These are phyloP conservation scores for Pissodes strobi DNA, from an alignment of 1,140 invertebrate species.

Conservation along the genomic window DNA sequence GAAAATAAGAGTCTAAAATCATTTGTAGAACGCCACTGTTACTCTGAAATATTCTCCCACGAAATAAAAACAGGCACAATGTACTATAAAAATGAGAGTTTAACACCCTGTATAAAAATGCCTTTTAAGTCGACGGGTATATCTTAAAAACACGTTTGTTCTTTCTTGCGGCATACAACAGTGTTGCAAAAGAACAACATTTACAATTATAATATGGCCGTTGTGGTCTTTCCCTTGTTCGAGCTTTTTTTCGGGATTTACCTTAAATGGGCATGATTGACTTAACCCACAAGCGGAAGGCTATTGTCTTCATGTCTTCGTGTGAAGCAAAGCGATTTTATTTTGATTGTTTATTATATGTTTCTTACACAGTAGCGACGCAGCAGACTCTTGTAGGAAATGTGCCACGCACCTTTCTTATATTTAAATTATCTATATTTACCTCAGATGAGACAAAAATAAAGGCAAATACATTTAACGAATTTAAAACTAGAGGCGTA, in stretches of 20 bases:
- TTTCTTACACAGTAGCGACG: no score
- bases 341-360: no score
- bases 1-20: no score
- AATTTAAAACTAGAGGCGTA: no score
- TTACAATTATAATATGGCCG: slow-evolving; percentile 29
- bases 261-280: slow-evolving; percentile 21
- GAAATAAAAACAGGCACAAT: slow-evolving; percentile 9
- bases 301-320: no score
- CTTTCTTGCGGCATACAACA: slow-evolving; percentile 7
- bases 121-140: slow-evolving; percentile 4
- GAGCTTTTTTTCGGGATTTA: slow-evolving; percentile 20
- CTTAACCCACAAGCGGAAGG: slow-evolving; percentile 25
- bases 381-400: no score
- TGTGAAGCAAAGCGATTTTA: no score
- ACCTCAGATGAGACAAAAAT: no score
- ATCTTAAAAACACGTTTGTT: slow-evolving; percentile 25
- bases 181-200: slow-evolving; percentile 21
- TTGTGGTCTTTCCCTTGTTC: slow-evolving; percentile 27
- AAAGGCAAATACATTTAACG: no score
- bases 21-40: not conserved
- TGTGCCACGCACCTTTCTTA: no score
- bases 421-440: no score
- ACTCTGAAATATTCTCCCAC: slow-evolving; percentile 7
- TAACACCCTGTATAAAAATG: slow-evolving; percentile 30
- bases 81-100: slow-evolving; percentile 16